Conservation (phyloP, 2,797 vertebrate species). For the Acanthurus tractus region DNA sequence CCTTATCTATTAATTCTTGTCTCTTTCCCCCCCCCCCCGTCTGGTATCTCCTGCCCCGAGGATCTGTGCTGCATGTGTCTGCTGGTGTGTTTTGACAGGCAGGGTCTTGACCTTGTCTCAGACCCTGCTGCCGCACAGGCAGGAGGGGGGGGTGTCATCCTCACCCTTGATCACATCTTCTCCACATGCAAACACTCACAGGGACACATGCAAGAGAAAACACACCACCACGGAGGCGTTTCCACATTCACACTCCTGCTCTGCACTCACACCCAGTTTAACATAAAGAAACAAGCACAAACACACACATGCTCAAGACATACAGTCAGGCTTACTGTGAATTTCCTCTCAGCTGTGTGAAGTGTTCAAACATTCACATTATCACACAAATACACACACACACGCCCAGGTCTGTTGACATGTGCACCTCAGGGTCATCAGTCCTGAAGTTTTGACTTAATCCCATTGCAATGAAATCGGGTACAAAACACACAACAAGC, state of each 20-base stretch:
- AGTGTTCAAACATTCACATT: conserved; percentile 49
- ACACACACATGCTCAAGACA: background rate
- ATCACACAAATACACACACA: conserved; percentile 9
- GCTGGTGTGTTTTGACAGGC: conserved; percentile 76
- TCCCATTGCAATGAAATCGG: no score
- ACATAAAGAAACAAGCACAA: background rate
- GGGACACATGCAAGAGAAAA: conserved; percentile 20
- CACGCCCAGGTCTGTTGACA: background rate
- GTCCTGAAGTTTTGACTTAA: background rate
- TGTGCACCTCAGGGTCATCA: background rate
- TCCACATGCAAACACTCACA: conserved; percentile 34
- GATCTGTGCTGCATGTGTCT: conserved; percentile 70
- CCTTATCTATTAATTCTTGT: conserved; percentile 75
- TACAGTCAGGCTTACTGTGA: background rate
- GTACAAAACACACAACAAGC: no score
- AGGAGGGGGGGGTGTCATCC: conserved; percentile 56
- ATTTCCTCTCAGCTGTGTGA: conserved; percentile 28
- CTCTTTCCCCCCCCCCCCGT: conserved; percentile 49
- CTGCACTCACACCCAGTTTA: background rate
- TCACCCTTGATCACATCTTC: conserved; percentile 38
- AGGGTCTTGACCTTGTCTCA: conserved; percentile 70
- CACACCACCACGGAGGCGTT: background rate
- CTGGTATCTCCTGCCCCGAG: conserved; percentile 69
- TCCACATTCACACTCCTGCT: background rate
- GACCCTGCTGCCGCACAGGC: conserved; percentile 55